Percentiles rank a stretch among this genome's conserved stretches.
These are phyloP conservation scores for Adoxophyes honmai DNA, from an alignment of 1,140 invertebrate genomes.

Conservation along the genomic window DNA sequence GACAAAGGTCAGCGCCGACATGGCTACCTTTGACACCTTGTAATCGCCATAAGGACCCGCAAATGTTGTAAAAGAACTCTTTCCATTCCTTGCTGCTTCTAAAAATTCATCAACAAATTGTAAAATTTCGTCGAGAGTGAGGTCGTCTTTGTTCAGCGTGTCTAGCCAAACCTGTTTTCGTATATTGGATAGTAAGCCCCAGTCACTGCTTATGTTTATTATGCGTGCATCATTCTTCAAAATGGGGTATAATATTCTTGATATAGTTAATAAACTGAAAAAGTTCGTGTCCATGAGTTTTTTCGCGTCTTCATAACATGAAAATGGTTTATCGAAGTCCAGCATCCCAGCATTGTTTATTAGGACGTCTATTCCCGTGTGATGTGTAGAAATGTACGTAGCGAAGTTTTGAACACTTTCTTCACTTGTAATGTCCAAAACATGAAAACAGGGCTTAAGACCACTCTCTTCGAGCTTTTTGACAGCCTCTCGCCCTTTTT, in stretches of 20 bases:
- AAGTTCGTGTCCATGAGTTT: slow-evolving; percentile 85
- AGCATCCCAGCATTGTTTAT: slow-evolving; percentile 93
- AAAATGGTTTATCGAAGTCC: slow-evolving; percentile 80
- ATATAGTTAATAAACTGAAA: slow-evolving; percentile 81
- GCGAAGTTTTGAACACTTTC: slow-evolving; percentile 80
- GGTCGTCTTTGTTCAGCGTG: slow-evolving; percentile 72
- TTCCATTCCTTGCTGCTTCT: slow-evolving; percentile 70
- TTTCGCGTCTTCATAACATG: slow-evolving; percentile 84
- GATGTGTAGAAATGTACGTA: slow-evolving; percentile 79
- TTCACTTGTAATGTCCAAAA: slow-evolving; percentile 82
- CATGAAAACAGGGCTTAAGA: slow-evolving; percentile 80
- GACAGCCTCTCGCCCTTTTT: slow-evolving; percentile 79
- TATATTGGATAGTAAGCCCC: slow-evolving; percentile 80
- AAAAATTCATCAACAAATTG: slow-evolving; percentile 81
- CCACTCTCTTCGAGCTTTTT: slow-evolving; percentile 74
- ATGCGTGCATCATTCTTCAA: slow-evolving; percentile 83
- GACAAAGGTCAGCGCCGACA: slow-evolving; percentile 82
- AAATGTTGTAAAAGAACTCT: slow-evolving; percentile 77
- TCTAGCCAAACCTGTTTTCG: slow-evolving; percentile 75
- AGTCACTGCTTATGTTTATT: slow-evolving; percentile 86
- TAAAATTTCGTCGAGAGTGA: slow-evolving; percentile 79
- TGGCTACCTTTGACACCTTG: slow-evolving; percentile 84
- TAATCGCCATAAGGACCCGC: slow-evolving; percentile 80
- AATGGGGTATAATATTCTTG: slow-evolving; percentile 83
- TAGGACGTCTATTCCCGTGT: slow-evolving; percentile 88